phyloP scores from a whole-genome alignment of 2,888 invertebrate genomes.

The Spisula subtruncata region DNA sequence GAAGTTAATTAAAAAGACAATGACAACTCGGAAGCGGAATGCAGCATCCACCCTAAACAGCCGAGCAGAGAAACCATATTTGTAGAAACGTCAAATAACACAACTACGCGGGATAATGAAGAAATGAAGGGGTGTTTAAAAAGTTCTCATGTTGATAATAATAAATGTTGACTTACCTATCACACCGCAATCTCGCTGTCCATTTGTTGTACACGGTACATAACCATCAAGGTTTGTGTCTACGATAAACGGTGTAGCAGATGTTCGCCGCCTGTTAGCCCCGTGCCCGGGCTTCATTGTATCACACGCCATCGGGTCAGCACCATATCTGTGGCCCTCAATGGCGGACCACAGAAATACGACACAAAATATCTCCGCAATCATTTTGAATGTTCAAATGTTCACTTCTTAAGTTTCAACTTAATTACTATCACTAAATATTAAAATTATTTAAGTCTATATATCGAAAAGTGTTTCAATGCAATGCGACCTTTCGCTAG shows the following conservation, averaged over 20 bases:
- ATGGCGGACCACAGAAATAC: constrained; percentile 21
- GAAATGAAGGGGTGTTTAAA: too few species aligned
- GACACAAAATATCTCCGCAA: constrained; percentile 11
- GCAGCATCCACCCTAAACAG: too few species aligned
- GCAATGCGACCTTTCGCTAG: neutral
- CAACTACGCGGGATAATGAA: too few species aligned
- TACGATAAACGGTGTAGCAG: constrained; percentile 60
- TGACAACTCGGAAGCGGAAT: too few species aligned
- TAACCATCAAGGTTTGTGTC: constrained; percentile 66
- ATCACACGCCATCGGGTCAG: constrained; percentile 66
- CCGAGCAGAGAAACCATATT: too few species aligned
- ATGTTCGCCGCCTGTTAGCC: constrained; percentile 52
- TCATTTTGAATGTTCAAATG: neutral
- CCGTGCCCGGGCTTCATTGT: constrained; percentile 70
- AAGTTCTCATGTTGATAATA: neutral
- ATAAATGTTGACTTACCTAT: constrained; percentile 60
- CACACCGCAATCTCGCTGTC: constrained; percentile 64
- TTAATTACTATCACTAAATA: neutral
- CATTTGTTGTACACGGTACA: constrained; percentile 60
- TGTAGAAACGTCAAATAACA: too few species aligned
- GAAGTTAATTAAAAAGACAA: too few species aligned
- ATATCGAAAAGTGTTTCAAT: neutral
- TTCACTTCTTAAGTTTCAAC: neutral
- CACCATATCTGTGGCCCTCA: constrained; percentile 64
- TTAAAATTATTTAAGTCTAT: neutral